Evolutionary conservation across 2,113 vertebrate species (phyloP).

Genomic region (Myrmophylax atrothorax): DNA sequence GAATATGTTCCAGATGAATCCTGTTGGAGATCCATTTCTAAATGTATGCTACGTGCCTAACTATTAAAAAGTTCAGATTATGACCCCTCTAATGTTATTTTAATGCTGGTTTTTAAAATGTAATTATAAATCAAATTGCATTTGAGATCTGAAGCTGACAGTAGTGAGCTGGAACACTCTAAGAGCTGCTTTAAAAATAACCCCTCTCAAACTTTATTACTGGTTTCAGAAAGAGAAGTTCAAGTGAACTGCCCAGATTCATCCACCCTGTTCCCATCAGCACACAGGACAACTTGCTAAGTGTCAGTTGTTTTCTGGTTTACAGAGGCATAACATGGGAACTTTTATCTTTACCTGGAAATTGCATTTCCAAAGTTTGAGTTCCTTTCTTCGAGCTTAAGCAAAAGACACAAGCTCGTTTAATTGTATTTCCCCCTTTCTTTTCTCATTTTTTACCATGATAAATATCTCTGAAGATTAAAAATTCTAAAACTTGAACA

Average conservation of each 20-base stretch:
- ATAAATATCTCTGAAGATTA: background rate
- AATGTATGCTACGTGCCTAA: conserved; percentile 43
- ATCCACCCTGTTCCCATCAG: background rate
- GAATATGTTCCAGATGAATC: conserved; percentile 45
- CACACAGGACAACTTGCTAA: background rate
- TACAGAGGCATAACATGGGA: background rate
- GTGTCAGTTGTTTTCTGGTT: background rate
- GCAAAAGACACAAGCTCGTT: background rate
- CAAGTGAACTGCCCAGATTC: conserved; percentile 19
- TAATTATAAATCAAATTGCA: conserved; percentile 81
- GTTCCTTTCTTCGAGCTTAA: background rate
- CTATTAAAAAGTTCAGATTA: conserved; percentile 69
- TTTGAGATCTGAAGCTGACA: conserved; percentile 72
- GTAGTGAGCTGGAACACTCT: conserved; percentile 67
- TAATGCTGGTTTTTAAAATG: conserved; percentile 78
- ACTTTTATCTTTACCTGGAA: background rate
- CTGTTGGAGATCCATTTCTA: conserved; percentile 41
- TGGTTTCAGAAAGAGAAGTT: conserved; percentile 51
- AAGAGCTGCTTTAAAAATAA: conserved; percentile 76
- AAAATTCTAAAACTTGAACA: background rate
- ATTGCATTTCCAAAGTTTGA: background rate
- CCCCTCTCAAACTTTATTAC: conserved; percentile 75
- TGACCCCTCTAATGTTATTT: conserved; percentile 74
- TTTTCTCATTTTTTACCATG: background rate
- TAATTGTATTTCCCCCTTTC: background rate